Evolutionary conservation across 2,113 vertebrate species (phyloP).

Genomic region (Bostrychus sinensis): DNA sequence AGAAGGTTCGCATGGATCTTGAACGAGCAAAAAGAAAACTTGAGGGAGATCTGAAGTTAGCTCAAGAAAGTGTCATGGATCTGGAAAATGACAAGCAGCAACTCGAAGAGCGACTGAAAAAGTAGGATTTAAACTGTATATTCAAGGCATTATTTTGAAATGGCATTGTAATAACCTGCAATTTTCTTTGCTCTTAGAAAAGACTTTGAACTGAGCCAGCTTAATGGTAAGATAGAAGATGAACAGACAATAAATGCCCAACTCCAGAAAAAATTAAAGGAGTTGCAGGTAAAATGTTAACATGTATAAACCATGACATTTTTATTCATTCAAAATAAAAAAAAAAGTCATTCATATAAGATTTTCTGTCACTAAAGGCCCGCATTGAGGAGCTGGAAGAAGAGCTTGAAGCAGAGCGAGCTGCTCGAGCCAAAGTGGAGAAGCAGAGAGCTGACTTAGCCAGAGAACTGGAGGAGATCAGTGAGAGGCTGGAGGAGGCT

Average conservation of each 20-base stretch:
- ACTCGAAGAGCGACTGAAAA: constrained; percentile 70
- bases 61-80: constrained; percentile 67
- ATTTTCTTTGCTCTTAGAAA: constrained; percentile 50
- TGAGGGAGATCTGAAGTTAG: constrained; percentile 66
- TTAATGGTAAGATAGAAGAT: constrained; percentile 64
- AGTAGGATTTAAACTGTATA: constrained; percentile 42
- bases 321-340: background rate
- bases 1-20: constrained; percentile 84
- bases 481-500: constrained; percentile 81
- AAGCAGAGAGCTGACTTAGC: constrained; percentile 80
- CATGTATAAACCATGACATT: background rate
- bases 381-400: constrained; percentile 73
- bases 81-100: constrained; percentile 73
- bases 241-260: constrained; percentile 60
- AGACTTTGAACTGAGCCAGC: constrained; percentile 70
- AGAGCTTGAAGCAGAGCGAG: constrained; percentile 78
- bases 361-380: constrained; percentile 11
- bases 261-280: constrained; percentile 73
- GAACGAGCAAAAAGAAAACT: constrained; percentile 81
- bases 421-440: constrained; percentile 81
- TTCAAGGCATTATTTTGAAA: background rate
- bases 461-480: constrained; percentile 82
- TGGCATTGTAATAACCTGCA: background rate
- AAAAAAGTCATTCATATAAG: background rate
- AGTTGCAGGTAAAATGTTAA: constrained; percentile 58